phyloP scores from a whole-genome alignment of 2,113 vertebrate genomes.

The Cynopterus brachyotis region DNA sequence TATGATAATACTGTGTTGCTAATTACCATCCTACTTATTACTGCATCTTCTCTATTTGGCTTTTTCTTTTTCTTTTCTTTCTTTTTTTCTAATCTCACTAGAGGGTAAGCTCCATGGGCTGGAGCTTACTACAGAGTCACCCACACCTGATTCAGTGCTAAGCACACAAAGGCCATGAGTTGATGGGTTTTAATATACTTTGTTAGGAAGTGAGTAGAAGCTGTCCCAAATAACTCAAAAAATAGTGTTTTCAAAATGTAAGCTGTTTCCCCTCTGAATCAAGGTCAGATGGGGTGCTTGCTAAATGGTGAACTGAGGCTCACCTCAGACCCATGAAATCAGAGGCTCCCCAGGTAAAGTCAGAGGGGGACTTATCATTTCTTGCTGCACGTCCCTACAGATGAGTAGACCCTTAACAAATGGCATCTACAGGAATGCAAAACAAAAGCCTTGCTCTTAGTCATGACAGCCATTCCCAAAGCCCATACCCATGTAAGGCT shows the following conservation, averaged over 20 bases:
- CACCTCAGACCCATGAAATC: not conserved
- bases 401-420: not conserved
- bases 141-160: not conserved
- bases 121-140: not conserved
- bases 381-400: not conserved
- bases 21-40: not conserved
- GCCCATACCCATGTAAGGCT: conserved; percentile 96
- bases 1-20: not conserved
- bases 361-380: not conserved
- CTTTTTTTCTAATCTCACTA: not conserved
- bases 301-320: not conserved
- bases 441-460: not conserved
- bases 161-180: not conserved
- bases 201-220: not conserved
- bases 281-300: not conserved
- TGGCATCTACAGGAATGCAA: not conserved
- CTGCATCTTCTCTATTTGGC: not conserved
- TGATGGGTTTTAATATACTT: not conserved
- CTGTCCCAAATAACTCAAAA: not conserved
- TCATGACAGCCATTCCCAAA: fast-evolving
- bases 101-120: not conserved
- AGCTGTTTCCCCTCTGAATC: not conserved
- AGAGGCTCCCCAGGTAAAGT: not conserved
- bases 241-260: not conserved
- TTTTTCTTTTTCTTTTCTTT: not conserved